A percentile compares a stretch with the other conserved stretches of the same genome.
phyloP scores from a whole-genome alignment of 2,888 invertebrate species.

The Dendrolimus pini region DNA sequence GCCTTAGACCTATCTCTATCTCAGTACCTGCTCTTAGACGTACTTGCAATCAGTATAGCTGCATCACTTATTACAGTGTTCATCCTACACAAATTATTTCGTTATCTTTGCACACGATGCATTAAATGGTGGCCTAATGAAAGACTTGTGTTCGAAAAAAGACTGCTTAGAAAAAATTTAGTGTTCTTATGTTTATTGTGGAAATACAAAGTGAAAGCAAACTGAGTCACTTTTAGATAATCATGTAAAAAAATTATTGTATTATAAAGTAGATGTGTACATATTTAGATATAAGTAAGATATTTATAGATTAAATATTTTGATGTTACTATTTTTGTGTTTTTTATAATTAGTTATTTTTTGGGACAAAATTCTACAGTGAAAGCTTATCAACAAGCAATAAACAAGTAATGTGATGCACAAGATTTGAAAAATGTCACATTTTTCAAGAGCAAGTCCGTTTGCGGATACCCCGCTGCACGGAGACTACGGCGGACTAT shows the following conservation, averaged over 20 bases:
- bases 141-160: conserved; percentile 49
- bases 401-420: too few species aligned
- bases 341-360: too few species aligned
- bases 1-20: conserved; percentile 61
- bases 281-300: conserved; percentile 45
- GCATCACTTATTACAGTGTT: conserved; percentile 39
- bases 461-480: too few species aligned
- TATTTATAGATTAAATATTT: conserved; percentile 42
- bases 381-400: too few species aligned
- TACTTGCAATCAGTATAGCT: conserved; percentile 46
- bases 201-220: conserved; percentile 57
- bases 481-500: too few species aligned
- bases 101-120: conserved; percentile 58
- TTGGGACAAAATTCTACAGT: too few species aligned
- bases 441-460: too few species aligned
- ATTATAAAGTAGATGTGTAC: conserved; percentile 48
- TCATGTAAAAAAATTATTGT: conserved; percentile 24
- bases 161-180: conserved; percentile 48
- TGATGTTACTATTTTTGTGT: conserved; percentile 5
- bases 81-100: conserved; percentile 53
- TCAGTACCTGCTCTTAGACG: conserved; percentile 64
- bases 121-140: conserved; percentile 62
- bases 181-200: conserved; percentile 54
- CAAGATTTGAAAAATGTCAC: too few species aligned
- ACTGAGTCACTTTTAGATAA: conserved; percentile 31